Conservation (phyloP, 2,888 invertebrate species). For the Drosophila borealis region DNA sequence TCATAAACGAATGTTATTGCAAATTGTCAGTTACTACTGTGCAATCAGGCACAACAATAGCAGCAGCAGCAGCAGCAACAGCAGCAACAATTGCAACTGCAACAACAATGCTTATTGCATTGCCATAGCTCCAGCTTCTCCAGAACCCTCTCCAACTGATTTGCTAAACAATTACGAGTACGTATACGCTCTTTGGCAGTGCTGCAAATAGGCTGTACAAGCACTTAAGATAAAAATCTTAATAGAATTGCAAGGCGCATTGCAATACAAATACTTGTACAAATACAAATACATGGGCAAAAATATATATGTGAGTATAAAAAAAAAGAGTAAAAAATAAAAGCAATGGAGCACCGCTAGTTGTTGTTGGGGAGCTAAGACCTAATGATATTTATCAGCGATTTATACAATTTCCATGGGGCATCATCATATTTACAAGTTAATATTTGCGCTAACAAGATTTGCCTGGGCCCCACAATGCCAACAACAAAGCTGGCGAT, state of each 20-base stretch:
- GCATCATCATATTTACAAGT: slow-evolving; percentile 84
- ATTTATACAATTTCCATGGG: slow-evolving; percentile 81
- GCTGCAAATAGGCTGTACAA: slow-evolving; percentile 76
- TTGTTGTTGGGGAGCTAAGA: slow-evolving; percentile 33
- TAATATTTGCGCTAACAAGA: slow-evolving; percentile 84
- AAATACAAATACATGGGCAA: slow-evolving; percentile 25
- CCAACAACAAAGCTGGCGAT: slow-evolving; percentile 44
- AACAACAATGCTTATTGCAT: slow-evolving; percentile 45
- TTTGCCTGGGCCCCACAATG: slow-evolving; percentile 52
- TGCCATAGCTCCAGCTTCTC: slow-evolving; percentile 32
- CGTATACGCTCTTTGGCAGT: slow-evolving; percentile 40
- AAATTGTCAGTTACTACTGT: slow-evolving; percentile 80
- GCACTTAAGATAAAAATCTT: slow-evolving; percentile 81
- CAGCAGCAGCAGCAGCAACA: slow-evolving; percentile 11
- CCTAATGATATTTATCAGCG: slow-evolving; percentile 81
- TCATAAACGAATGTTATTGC: slow-evolving; percentile 47
- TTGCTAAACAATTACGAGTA: slow-evolving; percentile 79
- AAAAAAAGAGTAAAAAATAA: slow-evolving; percentile 20
- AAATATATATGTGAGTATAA: slow-evolving; percentile 13
- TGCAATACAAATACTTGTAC: slow-evolving; percentile 62
- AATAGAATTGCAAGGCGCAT: slow-evolving; percentile 81
- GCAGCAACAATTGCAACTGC: slow-evolving; percentile 16
- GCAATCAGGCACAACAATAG: slow-evolving; percentile 63
- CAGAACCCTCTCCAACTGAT: slow-evolving; percentile 68
- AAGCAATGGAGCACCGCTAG: slow-evolving; percentile 28